Evolutionary conservation across 2,113 vertebrate species (phyloP).

Genomic region (Pipra filicauda): DNA sequence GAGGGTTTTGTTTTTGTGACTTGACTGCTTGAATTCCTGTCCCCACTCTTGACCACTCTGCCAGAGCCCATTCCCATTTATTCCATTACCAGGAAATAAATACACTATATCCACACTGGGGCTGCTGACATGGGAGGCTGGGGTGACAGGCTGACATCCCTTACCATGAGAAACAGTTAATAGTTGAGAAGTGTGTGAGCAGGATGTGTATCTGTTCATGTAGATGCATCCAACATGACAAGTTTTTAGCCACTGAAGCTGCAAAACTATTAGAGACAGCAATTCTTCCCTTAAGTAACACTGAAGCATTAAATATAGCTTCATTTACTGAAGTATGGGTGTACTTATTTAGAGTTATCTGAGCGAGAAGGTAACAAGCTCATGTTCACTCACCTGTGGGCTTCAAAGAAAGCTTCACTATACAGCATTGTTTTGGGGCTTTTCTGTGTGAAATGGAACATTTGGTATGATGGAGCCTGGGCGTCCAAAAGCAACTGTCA

Average conservation of each 20-base stretch:
- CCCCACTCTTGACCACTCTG: background rate
- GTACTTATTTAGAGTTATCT: background rate
- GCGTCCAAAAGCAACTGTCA: background rate
- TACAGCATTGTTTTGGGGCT: background rate
- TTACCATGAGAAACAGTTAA: background rate
- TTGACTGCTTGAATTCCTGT: background rate
- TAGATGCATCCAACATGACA: background rate
- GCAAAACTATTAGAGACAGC: background rate
- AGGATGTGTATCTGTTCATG: background rate
- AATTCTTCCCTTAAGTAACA: background rate
- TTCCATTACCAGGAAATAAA: background rate
- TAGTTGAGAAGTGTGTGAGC: background rate
- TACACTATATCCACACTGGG: accelerated
- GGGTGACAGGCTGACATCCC: no score
- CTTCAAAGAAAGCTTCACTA: background rate
- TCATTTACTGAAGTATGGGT: background rate
- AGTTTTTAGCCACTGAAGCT: background rate
- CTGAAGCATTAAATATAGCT: background rate
- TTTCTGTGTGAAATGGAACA: background rate
- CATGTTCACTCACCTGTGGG: background rate
- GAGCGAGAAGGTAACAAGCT: background rate
- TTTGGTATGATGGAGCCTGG: background rate
- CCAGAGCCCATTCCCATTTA: background rate
- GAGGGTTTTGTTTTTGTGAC: background rate
- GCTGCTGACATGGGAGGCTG: accelerated